Conservation (phyloP, 2,113 vertebrate species). For the Tragulus kanchil region DNA sequence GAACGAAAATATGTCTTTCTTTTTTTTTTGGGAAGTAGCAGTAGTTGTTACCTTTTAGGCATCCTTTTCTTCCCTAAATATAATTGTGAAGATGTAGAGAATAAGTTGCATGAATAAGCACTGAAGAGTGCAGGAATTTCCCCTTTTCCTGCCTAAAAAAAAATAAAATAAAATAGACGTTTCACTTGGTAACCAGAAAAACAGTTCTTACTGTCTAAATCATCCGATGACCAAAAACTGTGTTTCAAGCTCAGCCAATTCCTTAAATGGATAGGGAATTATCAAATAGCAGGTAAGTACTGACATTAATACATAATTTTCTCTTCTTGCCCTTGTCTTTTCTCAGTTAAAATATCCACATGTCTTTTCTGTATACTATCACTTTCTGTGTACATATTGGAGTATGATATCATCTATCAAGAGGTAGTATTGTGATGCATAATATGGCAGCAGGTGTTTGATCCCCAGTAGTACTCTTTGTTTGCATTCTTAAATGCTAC, state of each 20-base stretch:
- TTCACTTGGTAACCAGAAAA: neutral
- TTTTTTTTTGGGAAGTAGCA: neutral
- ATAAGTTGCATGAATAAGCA: neutral
- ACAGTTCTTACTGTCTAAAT: neutral
- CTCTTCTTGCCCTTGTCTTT: neutral
- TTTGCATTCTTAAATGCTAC: neutral
- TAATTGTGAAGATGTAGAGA: neutral
- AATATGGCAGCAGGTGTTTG: neutral
- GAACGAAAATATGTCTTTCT: neutral
- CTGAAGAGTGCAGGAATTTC: neutral
- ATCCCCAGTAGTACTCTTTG: neutral
- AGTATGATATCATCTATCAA: neutral
- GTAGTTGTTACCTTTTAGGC: constrained; percentile 23
- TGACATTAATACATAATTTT: neutral
- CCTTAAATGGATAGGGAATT: neutral
- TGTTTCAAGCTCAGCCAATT: constrained; percentile 3
- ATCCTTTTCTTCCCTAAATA: neutral
- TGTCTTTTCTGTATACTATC: neutral
- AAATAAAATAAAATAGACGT: neutral
- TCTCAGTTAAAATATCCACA: neutral
- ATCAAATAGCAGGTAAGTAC: constrained; percentile 2
- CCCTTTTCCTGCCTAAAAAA: no score
- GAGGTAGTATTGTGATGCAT: neutral
- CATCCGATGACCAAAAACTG: constrained; percentile 12
- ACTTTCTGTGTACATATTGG: neutral